phyloP scores from a whole-genome alignment of 2,113 vertebrate species.

The Actinemys pallida region DNA sequence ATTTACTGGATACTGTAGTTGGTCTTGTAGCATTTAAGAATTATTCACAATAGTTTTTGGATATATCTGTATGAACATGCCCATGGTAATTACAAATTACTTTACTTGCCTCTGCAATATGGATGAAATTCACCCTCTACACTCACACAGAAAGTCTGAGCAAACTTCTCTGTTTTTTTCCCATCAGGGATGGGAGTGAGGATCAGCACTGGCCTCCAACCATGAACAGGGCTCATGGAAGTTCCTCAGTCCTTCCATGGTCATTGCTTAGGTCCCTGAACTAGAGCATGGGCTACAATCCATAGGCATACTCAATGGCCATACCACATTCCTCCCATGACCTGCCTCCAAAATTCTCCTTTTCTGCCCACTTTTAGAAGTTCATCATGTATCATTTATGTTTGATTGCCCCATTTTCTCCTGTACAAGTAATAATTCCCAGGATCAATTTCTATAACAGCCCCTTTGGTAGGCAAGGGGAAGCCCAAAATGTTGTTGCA shows the following conservation, averaged over 20 bases:
- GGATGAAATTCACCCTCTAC: not conserved
- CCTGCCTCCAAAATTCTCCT: not conserved
- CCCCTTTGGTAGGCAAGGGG: not conserved
- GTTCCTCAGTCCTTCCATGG: not conserved
- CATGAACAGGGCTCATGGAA: not conserved
- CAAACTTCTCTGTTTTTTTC: not conserved
- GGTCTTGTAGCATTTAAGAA: not conserved
- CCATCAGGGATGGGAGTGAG: not conserved
- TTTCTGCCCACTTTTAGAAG: not conserved
- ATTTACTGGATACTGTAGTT: not conserved
- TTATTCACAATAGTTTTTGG: not conserved
- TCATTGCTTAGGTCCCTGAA: not conserved
- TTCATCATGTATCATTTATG: not conserved
- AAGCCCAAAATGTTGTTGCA: not conserved
- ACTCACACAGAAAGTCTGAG: not conserved
- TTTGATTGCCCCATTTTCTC: fast-evolving
- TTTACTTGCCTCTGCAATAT: not conserved
- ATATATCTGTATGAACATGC: not conserved
- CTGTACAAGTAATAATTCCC: not conserved
- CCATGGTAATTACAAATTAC: not conserved
- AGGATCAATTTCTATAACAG: not conserved
- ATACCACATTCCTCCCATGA: not conserved
- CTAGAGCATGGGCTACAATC: not conserved
- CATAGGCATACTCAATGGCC: not conserved
- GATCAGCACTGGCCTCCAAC: not conserved